Conservation (phyloP, 2,113 vertebrate genomes). For the Entomyzon cyanotis region DNA sequence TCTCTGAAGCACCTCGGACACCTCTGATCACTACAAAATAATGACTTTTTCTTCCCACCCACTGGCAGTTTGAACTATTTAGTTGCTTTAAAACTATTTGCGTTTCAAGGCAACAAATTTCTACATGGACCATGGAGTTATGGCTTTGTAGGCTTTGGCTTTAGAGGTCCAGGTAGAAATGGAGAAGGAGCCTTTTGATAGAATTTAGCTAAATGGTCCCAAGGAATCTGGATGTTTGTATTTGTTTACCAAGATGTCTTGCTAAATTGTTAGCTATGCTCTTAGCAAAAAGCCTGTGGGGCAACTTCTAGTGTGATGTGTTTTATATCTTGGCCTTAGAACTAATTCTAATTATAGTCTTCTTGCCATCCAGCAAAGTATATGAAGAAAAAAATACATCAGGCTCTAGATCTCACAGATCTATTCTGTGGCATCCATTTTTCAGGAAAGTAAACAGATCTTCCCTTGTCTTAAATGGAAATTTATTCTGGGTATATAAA, state of each 20-base stretch:
- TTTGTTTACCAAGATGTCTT: neutral
- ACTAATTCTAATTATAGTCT: neutral
- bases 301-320: neutral
- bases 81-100: neutral
- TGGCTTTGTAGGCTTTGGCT: neutral
- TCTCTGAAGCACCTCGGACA: neutral
- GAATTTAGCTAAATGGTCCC: neutral
- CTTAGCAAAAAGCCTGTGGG: neutral
- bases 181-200: neutral
- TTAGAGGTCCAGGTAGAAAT: neutral
- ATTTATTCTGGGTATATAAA: conserved; percentile 46
- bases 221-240: neutral
- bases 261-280: neutral
- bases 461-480: neutral
- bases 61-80: neutral
- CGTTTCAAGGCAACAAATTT: neutral
- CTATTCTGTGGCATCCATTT: neutral
- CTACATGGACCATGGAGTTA: neutral
- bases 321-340: neutral
- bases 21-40: conserved; percentile 29
- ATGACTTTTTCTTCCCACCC: neutral
- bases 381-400: neutral
- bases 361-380: neutral
- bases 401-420: neutral
- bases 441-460: conserved; percentile 18